These are phyloP conservation scores for Tribolium castaneum DNA, from an alignment of 1,140 invertebrate species.

Conservation along the genomic window DNA sequence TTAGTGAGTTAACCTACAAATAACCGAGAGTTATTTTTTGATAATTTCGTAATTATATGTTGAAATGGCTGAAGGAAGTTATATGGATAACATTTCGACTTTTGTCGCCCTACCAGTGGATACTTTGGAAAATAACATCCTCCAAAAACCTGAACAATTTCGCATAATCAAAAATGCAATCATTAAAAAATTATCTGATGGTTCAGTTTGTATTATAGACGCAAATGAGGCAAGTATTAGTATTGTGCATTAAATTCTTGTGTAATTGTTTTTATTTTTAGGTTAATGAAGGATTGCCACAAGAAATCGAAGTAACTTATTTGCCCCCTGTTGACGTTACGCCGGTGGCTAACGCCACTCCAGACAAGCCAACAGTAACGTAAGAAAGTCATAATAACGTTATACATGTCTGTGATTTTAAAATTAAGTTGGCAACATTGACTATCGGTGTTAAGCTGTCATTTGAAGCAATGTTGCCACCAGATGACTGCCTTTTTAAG, in stretches of 20 bases:
- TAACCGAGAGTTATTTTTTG: background rate
- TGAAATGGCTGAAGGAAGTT: conserved; percentile 2
- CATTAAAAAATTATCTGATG: conserved; percentile 31
- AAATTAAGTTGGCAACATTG: no score
- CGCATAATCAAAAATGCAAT: conserved; percentile 17
- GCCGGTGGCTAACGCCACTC: no score
- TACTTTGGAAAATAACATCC: background rate
- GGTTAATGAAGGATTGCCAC: background rate
- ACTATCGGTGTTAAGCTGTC: no score
- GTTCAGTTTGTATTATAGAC: conserved; percentile 9
- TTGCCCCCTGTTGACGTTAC: background rate
- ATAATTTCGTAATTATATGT: background rate
- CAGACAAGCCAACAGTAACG: background rate
- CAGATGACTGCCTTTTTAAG: no score
- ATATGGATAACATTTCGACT: conserved; percentile 10
- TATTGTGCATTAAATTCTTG: background rate
- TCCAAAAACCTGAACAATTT: conserved; percentile 13
- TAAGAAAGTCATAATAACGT: background rate
- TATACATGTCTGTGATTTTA: no score
- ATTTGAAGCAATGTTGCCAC: no score
- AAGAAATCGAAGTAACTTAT: background rate
- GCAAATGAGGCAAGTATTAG: background rate
- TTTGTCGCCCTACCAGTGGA: conserved; percentile 14
- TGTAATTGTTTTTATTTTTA: background rate
- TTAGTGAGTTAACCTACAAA: background rate